Evolutionary conservation across 2,888 invertebrate species (phyloP), one percentile per base, ranked within the genome.

Genomic region (Pachymerium ferrugineum): DNA sequence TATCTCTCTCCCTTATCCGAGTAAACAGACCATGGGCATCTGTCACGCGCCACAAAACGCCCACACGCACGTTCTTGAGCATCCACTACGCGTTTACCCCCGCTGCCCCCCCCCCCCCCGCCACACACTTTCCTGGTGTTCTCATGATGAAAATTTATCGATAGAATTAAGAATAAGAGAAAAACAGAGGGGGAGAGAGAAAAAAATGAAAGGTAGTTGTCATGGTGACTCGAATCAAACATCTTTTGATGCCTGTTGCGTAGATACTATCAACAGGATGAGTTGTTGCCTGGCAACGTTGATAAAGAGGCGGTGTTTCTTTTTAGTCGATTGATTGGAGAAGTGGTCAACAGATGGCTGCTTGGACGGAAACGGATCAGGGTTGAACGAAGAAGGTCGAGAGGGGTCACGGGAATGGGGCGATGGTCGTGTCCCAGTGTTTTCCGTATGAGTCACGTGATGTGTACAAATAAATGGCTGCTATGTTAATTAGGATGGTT

Each of bases 321-420:
- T 47, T 3, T 22, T 54, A 22, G 6, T 1, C 16, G 47, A 54
- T 54, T 54, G 47, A 54, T 54, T 54, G 47, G 47, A 54, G 16
- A 54, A 54, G 47, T 54, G 47, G 47, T 54, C 47, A 54, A 54
- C 47, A 54, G 47, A 54, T 54, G 47, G 47, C 47, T 54, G 47
- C 10, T 22, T 22, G 22, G 47, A 54, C 19, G 47, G 16, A 54
- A 54, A 54, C 47, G 47, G 19, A 54, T 54, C 47, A 54, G 19
- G 47, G 16, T 19, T 54, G 19, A 22, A 22, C 47, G 47, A 54
- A n/a, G n/a, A 54, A 54, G 47, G 47, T 54, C 47, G 22, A 4
- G 4, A 19, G 22, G n/a, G 47, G 47, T 54, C 16, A 54, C 19
- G 16, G 16, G 47, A 54, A 54, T 22, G 22, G 47, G 47, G 47